Conservation (phyloP, 2,797 vertebrate genomes). For the Gymnoscopelus braueri region DNA sequence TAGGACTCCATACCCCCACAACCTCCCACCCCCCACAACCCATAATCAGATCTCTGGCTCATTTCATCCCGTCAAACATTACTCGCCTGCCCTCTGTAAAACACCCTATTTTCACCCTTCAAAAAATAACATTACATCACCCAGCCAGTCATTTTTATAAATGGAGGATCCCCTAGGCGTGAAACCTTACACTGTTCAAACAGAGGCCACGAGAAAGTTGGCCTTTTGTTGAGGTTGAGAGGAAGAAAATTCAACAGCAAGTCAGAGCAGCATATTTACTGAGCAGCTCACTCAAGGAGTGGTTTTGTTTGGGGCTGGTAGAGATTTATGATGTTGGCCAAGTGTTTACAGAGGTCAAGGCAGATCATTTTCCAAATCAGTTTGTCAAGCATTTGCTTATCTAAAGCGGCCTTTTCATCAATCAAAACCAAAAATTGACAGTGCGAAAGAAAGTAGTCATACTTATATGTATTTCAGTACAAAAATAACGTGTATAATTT, state of each 20-base stretch:
- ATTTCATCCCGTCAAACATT: constrained; percentile 80
- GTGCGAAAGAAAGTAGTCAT: constrained; percentile 20
- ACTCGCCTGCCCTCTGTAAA: constrained; percentile 81
- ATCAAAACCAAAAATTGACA: constrained; percentile 47
- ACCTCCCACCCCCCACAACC: constrained; percentile 1
- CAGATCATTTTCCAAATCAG: constrained; percentile 76
- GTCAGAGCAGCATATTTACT: constrained; percentile 54
- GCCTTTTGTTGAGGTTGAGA: constrained; percentile 81
- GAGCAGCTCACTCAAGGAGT: constrained; percentile 60
- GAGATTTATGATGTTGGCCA: constrained; percentile 75
- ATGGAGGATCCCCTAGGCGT: constrained; percentile 81
- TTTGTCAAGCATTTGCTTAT: constrained; percentile 78
- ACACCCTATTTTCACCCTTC: constrained; percentile 82
- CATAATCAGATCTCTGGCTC: constrained; percentile 80
- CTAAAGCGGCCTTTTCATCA: constrained; percentile 70
- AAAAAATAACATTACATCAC: constrained; percentile 93
- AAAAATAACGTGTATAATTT: too few species aligned
- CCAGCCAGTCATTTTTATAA: constrained; percentile 83
- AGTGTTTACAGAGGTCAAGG: constrained; percentile 76
- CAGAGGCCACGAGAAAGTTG: constrained; percentile 84
- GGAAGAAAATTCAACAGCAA: constrained; percentile 59
- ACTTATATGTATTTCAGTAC: constrained; percentile 3
- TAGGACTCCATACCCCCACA: constrained; percentile 54
- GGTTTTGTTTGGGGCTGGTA: constrained; percentile 71
- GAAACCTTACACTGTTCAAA: constrained; percentile 91